A percentile compares a stretch with the other conserved stretches of the same genome.
phyloP scores from a whole-genome alignment of 2,888 invertebrate species.

The Cryptus armator region DNA sequence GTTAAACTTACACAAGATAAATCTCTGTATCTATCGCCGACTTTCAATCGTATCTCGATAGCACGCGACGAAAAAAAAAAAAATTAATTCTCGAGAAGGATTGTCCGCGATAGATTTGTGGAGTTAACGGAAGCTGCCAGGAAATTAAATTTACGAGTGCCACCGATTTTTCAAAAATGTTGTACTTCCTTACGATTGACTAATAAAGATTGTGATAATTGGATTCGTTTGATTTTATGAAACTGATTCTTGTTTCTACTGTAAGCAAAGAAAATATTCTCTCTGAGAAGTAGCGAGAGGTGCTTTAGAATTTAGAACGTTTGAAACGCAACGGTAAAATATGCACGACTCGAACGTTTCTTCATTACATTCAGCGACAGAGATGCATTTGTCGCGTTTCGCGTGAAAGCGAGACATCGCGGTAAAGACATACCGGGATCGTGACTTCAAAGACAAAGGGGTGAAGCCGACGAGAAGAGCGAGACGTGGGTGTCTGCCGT shows the following conservation, averaged over 20 bases:
- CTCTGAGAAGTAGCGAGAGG: not conserved
- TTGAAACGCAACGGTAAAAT: conserved; percentile 13
- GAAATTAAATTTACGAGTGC: too few relatives aligned
- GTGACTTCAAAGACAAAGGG: conserved; percentile 19
- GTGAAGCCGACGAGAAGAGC: not conserved
- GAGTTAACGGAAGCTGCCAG: too few relatives aligned
- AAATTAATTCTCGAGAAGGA: too few relatives aligned
- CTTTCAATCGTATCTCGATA: too few relatives aligned
- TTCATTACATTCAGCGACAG: conserved; percentile 23
- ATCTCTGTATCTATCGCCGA: not conserved
- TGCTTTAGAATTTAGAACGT: not conserved
- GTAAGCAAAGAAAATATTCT: too few relatives aligned
- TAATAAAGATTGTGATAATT: too few relatives aligned
- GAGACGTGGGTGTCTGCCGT: not conserved
- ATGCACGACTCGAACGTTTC: not conserved
- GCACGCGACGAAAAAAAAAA: too few relatives aligned
- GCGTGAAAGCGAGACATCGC: not conserved
- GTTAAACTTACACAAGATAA: conserved; percentile 14
- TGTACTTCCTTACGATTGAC: too few relatives aligned
- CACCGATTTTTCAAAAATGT: too few relatives aligned
- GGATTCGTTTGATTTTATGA: too few relatives aligned
- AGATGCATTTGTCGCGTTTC: not conserved
- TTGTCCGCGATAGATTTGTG: too few relatives aligned
- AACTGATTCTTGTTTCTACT: too few relatives aligned
- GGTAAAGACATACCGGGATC: not conserved